Evolutionary conservation across 2,797 vertebrate species (phyloP), one percentile per base, ranked within the genome.

Genomic region (Apogon hyalosoma): DNA sequence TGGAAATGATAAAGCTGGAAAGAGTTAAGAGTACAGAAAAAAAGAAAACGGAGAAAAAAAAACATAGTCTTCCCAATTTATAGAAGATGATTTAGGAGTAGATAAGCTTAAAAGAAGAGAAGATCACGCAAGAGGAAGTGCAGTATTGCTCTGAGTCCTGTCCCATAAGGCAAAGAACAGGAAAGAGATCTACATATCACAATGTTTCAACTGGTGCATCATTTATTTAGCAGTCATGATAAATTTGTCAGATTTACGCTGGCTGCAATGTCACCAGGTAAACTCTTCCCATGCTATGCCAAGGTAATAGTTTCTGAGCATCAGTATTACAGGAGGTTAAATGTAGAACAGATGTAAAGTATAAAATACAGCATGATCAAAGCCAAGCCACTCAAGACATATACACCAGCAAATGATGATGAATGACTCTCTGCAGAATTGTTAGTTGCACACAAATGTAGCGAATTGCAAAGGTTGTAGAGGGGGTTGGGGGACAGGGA

Each of bases 351-450:
- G 97, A 99, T 98, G 97, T 96, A 96, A 96, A 93, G 95, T 95
- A 96, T 96, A 96, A 97, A 97, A 96, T 94, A 96, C 94, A 94
- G 96, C 94, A 92, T 96, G 97, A 99, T 99, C 98, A 99, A 98
- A 98, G 97, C 94, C 89, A 76, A 91, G 93, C 93, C 95, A 94
- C 88, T 94, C 94, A 93, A 96, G 96, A 96, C 95, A 96, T 95
- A 96, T 97, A 96, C 90, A 87, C 93, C 94, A 92, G 95, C 96
- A 98, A 98, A 99, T 98, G 96, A 97, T 98, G 97, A 99, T 96
- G 95, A 98, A 99, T 97, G 95, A 91, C 93, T 96, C 96, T 96
- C 96, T 81, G 93, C 90, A 94, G 96, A 96, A 95, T 92, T 94
- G 95, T 95, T 97, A 97, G 95, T 87, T 94, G 92, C 92, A 94